Conservation (phyloP, 30 jellyfish, hydroid and myxozoan genomes). For the Catostylus mosaicus region DNA sequence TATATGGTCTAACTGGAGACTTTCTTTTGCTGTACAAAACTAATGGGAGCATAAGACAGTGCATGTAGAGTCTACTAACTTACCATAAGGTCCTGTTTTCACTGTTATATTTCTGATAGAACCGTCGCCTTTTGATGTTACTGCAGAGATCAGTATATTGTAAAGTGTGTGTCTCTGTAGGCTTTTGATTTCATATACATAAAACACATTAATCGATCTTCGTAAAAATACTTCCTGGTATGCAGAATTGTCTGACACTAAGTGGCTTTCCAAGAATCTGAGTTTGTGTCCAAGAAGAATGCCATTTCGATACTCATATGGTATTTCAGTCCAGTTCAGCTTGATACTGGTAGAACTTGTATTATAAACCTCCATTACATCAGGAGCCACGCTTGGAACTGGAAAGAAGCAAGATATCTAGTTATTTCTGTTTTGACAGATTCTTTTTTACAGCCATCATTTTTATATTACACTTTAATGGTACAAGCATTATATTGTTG, state of each 20-base stretch:
- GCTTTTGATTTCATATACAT: conserved; percentile 13
- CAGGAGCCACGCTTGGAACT: conserved; percentile 44
- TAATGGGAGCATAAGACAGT: too few relatives aligned
- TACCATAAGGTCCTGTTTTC: conserved; percentile 35
- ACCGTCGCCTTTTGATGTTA: conserved; percentile 3
- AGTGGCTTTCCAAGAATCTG: neutral
- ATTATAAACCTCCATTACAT: conserved; percentile 7
- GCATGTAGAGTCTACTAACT: too few relatives aligned
- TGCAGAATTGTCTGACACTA: neutral
- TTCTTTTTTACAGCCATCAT: neutral
- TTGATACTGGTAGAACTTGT: conserved; percentile 30
- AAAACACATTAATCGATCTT: neutral
- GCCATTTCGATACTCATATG: conserved; percentile 36
- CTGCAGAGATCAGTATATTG: conserved; percentile 3
- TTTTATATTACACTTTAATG: neutral
- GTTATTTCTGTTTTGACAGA: neutral
- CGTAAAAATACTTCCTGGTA: conserved; percentile 12
- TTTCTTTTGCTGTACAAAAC: too few relatives aligned
- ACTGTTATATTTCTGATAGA: conserved; percentile 4
- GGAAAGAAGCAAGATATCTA: neutral
- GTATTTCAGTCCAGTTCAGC: conserved; percentile 49
- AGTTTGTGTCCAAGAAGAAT: conserved; percentile 25
- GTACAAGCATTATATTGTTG: too few relatives aligned
- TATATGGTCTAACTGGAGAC: too few relatives aligned
- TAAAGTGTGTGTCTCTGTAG: conserved; percentile 29